Evolutionary conservation across 2,113 vertebrate genomes (phyloP).

Genomic region (Erpornis zantholeuca): DNA sequence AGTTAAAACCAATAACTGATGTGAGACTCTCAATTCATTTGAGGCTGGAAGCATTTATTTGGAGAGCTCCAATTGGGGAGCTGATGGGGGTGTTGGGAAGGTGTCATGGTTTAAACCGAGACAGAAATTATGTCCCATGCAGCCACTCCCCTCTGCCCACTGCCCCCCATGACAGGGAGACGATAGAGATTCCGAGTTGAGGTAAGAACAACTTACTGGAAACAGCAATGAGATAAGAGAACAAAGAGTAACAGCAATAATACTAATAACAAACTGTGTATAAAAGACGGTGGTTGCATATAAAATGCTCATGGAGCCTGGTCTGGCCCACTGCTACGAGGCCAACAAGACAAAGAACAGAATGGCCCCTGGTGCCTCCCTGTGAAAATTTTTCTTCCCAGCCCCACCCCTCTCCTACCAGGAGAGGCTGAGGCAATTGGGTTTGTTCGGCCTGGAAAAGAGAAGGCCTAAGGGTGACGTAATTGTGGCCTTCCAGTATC

Average conservation of each 20-base stretch:
- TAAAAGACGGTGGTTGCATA: not conserved
- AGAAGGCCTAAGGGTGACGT: not conserved
- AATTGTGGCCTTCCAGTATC: not conserved
- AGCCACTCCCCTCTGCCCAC: not conserved
- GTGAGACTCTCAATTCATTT: not conserved
- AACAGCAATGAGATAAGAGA: not conserved
- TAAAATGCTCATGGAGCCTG: not conserved
- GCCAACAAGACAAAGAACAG: not conserved
- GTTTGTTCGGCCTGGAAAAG: not conserved
- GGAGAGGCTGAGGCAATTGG: not conserved
- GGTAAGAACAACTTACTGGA: not conserved
- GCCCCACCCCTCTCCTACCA: not conserved
- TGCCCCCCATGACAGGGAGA: rapidly evolving
- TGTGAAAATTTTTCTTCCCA: rapidly evolving
- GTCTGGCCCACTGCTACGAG: rapidly evolving
- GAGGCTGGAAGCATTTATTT: not conserved
- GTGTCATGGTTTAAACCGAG: not conserved
- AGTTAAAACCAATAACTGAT: not conserved
- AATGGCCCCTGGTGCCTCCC: not conserved
- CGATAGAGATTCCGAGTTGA: not conserved
- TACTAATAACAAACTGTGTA: not conserved
- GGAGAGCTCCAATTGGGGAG: not conserved
- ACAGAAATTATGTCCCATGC: not conserved
- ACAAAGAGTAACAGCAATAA: rapidly evolving
- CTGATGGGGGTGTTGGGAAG: not conserved